Conservation (phyloP, 2,888 invertebrate genomes). For the Pelosia muscerda region DNA sequence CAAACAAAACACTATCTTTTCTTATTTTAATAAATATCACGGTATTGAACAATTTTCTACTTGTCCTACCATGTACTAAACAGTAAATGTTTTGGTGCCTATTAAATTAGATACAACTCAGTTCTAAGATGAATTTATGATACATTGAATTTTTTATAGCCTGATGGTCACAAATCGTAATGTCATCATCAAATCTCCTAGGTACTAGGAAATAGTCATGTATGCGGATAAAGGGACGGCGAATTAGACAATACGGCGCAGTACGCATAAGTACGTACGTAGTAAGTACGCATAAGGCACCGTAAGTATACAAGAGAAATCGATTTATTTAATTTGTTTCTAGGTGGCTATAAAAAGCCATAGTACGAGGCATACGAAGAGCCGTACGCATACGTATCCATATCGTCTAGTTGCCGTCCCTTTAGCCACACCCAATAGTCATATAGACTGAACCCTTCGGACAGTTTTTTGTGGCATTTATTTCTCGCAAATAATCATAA, state of each 20-base stretch:
- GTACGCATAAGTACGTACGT: no score
- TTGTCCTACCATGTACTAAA: slow-evolving; percentile 66
- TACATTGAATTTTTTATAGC: slow-evolving; percentile 16
- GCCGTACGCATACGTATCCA: no score
- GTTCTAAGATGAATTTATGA: slow-evolving; percentile 36
- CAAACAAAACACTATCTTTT: slow-evolving; percentile 48
- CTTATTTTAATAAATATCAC: slow-evolving; percentile 54
- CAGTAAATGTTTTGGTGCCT: slow-evolving; percentile 54
- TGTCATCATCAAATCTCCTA: slow-evolving; percentile 10
- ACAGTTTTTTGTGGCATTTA: background rate
- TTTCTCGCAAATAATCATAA: background rate
- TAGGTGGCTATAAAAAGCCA: no score
- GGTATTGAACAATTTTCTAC: slow-evolving; percentile 67
- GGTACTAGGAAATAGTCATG: no score
- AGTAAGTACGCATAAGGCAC: no score
- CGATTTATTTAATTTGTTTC: no score
- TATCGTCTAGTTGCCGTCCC: no score
- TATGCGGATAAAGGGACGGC: no score
- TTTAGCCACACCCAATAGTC: no score
- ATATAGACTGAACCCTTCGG: background rate
- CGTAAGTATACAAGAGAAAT: no score
- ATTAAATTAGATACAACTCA: slow-evolving; percentile 58
- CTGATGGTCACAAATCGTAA: slow-evolving; percentile 10
- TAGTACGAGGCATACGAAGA: no score
- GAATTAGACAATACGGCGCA: no score